phyloP scores from a whole-genome alignment of 2,888 invertebrate genomes.

The Cerceris ruficornis region DNA sequence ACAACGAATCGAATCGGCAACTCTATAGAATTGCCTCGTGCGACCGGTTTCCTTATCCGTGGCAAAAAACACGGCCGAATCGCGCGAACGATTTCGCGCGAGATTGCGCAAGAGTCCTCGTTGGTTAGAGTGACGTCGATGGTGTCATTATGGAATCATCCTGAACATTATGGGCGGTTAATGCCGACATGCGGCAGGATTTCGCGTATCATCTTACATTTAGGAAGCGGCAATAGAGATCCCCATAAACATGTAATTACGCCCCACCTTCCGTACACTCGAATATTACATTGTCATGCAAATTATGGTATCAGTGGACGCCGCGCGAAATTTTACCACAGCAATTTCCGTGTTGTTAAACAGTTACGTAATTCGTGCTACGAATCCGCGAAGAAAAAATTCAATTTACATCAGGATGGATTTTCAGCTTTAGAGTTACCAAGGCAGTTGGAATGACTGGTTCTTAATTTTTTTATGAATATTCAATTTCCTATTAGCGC shows the following conservation, averaged over 20 bases:
- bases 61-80: not conserved
- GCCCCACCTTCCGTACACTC: conserved; percentile 1
- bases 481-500: too few species aligned
- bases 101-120: conserved; percentile 13
- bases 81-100: conserved; percentile 1
- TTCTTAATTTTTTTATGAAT: too few species aligned
- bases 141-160: conserved; percentile 27
- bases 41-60: not conserved
- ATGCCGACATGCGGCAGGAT: not conserved
- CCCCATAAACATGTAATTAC: conserved; percentile 36
- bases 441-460: too few species aligned
- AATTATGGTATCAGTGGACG: conserved; percentile 24
- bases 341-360: not conserved
- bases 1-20: too few species aligned
- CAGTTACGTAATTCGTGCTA: not conserved
- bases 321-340: not conserved
- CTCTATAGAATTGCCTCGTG: not conserved
- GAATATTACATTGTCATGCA: conserved; percentile 39
- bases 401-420: not conserved
- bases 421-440: not conserved
- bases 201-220: conserved; percentile 25
- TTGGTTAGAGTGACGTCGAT: not conserved
- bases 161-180: conserved; percentile 4
- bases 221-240: conserved; percentile 1
- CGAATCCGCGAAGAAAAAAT: not conserved